Evolutionary conservation across 2,797 vertebrate genomes (phyloP), one percentile per base, ranked within the genome.

Genomic region (Podarcis siculus): DNA sequence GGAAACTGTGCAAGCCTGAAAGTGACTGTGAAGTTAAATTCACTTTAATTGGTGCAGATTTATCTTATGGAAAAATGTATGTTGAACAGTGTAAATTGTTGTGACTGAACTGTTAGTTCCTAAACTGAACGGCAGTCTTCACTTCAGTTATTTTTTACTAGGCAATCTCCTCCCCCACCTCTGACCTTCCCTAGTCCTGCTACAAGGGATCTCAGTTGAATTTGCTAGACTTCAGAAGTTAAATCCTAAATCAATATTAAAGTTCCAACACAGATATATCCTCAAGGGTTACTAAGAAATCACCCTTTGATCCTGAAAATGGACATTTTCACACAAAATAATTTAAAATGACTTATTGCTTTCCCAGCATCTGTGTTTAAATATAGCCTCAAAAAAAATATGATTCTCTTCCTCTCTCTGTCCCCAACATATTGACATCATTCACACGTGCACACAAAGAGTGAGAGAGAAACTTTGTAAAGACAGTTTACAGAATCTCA

Each of bases 141-240:
- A 77, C 27, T 69, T 71, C n/a, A 45, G 75, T 83, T 55, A 66
- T 39, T 79, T 61, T 49, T 61, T 42, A 39, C 30, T 13, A 79
- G 30, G 15, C 45, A 39, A 42, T 72, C 23, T 39, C 37, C 37
- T 73, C 30, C 30, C 64, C 30, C 35, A 66, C 78, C 42, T 27
- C 13, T n/a, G n/a, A 17, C 32, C 64, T 19, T n/a, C 42, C 79
- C 79, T 27, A 37, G n/a, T 19, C 32, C 55, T 42, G 25, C 81
- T n/a, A 30, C 73, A 7, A 79, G 49, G 66, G 30, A 4, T 21
- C 25, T 27, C 13, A 78, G 45, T 69, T 58, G 66, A 5, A 88
- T 73, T 84, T 88, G 49, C 37, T 61, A 79, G 49, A 79, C 67
- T 79, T 71, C 55, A 71, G 79, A 79, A 71, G 39, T 17, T 69